phyloP scores from a whole-genome alignment of 2,113 vertebrate genomes.

The Callionymus lyra region DNA sequence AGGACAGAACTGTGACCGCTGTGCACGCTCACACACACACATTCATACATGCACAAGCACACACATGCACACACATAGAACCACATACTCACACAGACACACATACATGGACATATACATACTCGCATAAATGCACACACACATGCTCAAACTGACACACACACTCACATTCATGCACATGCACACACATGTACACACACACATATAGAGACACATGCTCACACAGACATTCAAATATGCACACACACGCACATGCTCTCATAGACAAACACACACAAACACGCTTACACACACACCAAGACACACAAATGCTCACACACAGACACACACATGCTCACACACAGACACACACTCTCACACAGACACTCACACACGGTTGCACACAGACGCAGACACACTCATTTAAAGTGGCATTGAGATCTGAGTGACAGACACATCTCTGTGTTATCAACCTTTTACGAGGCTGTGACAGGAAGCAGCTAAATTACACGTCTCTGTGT shows the following conservation, averaged over 20 bases:
- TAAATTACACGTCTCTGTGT: conserved; percentile 5
- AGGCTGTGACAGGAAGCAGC: conserved; percentile 1
- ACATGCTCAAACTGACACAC: conserved; percentile 7
- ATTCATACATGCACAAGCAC: conserved; percentile 5
- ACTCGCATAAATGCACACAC: conserved; percentile 5
- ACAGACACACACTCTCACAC: too few species aligned
- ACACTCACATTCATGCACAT: conserved; percentile 5
- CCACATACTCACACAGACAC: too few species aligned
- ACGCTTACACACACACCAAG: neutral
- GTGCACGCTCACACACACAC: conserved; percentile 1
- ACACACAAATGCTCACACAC: conserved; percentile 6
- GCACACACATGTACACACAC: conserved; percentile 4
- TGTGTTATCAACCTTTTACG: too few species aligned
- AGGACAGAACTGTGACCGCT: conserved; percentile 32
- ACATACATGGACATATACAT: too few species aligned
- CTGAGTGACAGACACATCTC: conserved; percentile 33
- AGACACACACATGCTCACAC: conserved; percentile 5
- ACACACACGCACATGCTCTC: conserved; percentile 4
- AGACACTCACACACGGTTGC: too few species aligned
- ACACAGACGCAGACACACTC: too few species aligned
- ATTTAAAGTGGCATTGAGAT: conserved; percentile 12
- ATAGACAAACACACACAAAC: too few species aligned
- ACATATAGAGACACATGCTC: neutral
- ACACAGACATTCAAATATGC: conserved; percentile 6
- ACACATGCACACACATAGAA: conserved; percentile 1